Evolutionary conservation across 2,888 invertebrate genomes (phyloP), one percentile per base, ranked within the genome.

Genomic region (Quadroppia sp.): DNA sequence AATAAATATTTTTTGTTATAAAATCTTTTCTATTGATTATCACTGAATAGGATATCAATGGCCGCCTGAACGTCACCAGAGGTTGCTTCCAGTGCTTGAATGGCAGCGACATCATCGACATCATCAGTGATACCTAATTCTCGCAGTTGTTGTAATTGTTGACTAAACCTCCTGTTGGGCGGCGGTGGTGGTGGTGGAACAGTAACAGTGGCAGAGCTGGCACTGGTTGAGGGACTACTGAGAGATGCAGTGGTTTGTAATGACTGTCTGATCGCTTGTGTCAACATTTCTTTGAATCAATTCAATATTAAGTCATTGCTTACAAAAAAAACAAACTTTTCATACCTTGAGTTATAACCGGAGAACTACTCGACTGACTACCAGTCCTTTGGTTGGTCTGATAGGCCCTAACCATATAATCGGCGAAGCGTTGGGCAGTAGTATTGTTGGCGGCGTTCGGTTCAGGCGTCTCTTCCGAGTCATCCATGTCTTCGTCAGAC

Each of bases 81-180:
- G 69, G 90, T 90, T 1, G 83, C 88, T 77, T 89, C 87, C 53
- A 97, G 84, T 2, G 93, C 95, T 78, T 91, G 88, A n/a, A 92
- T 83, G 81, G 94, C 94, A 71, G 90, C 85, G 2, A 87, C 86
- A 80, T 94, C 92, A 82, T 96, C 85, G 2, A 87, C 86, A 80
- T 94, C 92, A 82, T 96, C 90, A 32, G 87, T 84, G 25, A 97
- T 88, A 0, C 96, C 96, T 87, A 96, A 90, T 81, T 95, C 94
- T 78, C 89, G 87, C 91, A 97, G 91, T 80, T 90, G 90, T 72
- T 81, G 80, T 20, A 86, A 78, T 77, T 82, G 82, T 23, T 80
- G 78, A 17, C 71, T 48, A 61, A 67, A 73, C 48, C 59, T 67
- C 25, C 59, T 56, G 23, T 32, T 36, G 70, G 20, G 67, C 40